Evolutionary conservation across 2,797 vertebrate species (phyloP), one percentile per base, ranked within the genome.

Genomic region (Sebastes iracundus): DNA sequence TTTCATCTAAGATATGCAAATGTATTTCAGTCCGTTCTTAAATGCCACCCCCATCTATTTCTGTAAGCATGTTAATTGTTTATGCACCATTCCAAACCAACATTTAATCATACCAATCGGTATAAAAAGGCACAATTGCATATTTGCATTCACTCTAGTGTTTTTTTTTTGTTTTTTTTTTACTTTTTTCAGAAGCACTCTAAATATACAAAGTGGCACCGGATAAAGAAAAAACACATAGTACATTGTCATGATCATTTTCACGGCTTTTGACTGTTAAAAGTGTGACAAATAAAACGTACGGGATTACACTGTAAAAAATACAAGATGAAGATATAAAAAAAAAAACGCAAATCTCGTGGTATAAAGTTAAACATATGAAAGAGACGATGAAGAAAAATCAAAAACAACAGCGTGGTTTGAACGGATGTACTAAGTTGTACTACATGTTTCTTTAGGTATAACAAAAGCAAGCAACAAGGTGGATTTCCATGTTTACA

Each of bases 61-160:
- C 95, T 94, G 90, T 93, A 94, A 97, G 95, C 96, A 96, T 95
- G 94, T 52, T 92, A 95, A 95, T 90, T 91, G 88, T 88, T 94
- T 93, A 91, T 91, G 92, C 92, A 97, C 95, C 95, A 95, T 97
- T 97, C 95, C 97, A 94, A 96, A 95, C 95, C 95, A 96, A 97
- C 95, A 92, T 94, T 94, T 93, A 96, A 97, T 95, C 96, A 96
- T 97, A 97, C 97, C 97, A 93, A 96, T 95, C 94, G 97, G 97
- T 99, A 99, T 97, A 99, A 99, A 96, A 99, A 99, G 98, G 98
- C 98, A 99, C 98, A 97, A 96, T 99, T 99, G 98, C 98, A 99
- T 98, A 97, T 97, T 99, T 96, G 97, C 97, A 99, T 99, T 99
- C 97, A 97, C 96, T 96, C 97, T 96, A 96, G 87, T 73, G 70